Evolutionary conservation across 2,888 invertebrate genomes (phyloP), one percentile per base, ranked within the genome.

Genomic region (Antitype chi): DNA sequence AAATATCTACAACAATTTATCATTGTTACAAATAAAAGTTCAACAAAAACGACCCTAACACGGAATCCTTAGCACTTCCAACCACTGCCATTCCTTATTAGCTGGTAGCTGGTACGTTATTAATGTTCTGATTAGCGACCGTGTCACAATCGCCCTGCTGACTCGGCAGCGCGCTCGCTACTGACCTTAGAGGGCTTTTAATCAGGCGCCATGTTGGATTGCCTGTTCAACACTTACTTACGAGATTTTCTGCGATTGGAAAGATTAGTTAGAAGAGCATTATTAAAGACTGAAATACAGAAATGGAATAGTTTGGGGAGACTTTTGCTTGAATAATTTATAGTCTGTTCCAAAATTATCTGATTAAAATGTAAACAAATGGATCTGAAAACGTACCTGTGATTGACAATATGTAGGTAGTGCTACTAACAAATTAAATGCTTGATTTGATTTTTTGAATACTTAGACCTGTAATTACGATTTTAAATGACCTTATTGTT

Each of bases 141-240:
- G 11, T 47, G 55, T 17, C 60, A 49, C 47, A 11, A 1, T 20
- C 76, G 53, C 9, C 60, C 25, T 74, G 77, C 81, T 62, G 81
- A 73, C 47, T 20, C 47, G 60, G 53, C 80, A 2, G n/a, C 43
- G 8, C 32, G 81, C n/a, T n/a, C 1, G 32, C 43, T 17, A 15
- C 60, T 80, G 80, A 80, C 60, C 74, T 17, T 47, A 72, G 43
- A n/a, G 70, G 47, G 25, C 17, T 25, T 25, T 32, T 81, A 77
- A 80, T 77, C 76, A 81, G 23, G 1, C 17, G 32, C 23, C 53
- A 20, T 77, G 23, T 80, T 60, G 25, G 72, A 80, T 60, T 80
- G 28, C 15, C n/a, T 47, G 32, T 17, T 60, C 9, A 11, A 32
- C 80, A 47, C 17, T 47, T 28, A 77, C 23, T n/a, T 23, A 43